Evolutionary conservation across 2,888 invertebrate species (phyloP).

Genomic region (Aradus depressus): DNA sequence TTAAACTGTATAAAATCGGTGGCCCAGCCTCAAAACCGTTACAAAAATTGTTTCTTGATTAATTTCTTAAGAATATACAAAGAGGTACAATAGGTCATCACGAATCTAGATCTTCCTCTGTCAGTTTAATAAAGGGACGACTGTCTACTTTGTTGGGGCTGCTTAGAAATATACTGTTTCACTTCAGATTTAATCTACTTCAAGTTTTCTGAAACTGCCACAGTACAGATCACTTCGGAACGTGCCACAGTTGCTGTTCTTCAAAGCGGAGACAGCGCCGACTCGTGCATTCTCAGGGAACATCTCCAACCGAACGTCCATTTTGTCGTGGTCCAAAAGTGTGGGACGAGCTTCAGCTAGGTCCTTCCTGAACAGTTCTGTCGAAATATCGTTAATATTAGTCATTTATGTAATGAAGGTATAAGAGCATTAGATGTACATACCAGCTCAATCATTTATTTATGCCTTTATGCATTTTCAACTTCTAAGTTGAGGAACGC

Average conservation of each 20-base stretch:
- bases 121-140: too few relatives aligned
- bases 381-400: slow-evolving; percentile 13
- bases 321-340: slow-evolving; percentile 35
- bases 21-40: too few relatives aligned
- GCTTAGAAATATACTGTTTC: too few relatives aligned
- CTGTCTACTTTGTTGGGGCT: too few relatives aligned
- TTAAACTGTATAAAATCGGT: too few relatives aligned
- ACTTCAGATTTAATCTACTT: slow-evolving; percentile 58
- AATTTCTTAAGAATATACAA: too few relatives aligned
- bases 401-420: neutral
- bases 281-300: slow-evolving; percentile 60
- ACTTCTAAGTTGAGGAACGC: too few relatives aligned
- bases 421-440: neutral
- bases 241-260: slow-evolving; percentile 48
- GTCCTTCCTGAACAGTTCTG: slow-evolving; percentile 35
- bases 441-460: too few relatives aligned
- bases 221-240: slow-evolving; percentile 56
- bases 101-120: too few relatives aligned
- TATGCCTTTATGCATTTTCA: too few relatives aligned
- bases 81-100: too few relatives aligned
- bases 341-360: slow-evolving; percentile 32
- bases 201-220: slow-evolving; percentile 65
- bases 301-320: slow-evolving; percentile 45
- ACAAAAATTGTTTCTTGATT: too few relatives aligned
- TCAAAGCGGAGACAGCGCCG: slow-evolving; percentile 62